phyloP scores from a whole-genome alignment of 2,113 vertebrate species.

The Petromus typicus region DNA sequence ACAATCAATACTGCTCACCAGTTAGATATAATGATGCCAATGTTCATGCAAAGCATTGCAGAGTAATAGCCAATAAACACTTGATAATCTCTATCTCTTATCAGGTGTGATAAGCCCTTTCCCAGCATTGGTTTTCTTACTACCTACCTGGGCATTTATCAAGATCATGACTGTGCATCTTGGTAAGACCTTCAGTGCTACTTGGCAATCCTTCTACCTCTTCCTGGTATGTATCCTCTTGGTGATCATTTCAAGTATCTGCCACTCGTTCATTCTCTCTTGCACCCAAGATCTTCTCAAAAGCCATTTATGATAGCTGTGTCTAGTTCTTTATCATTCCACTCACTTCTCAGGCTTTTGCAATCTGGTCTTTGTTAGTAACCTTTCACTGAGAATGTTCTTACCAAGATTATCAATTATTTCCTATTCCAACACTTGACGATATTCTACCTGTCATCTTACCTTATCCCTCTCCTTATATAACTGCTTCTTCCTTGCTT shows the following conservation, averaged over 20 bases:
- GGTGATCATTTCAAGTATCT: not conserved
- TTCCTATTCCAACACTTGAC: not conserved
- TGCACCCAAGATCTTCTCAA: constrained; percentile 34
- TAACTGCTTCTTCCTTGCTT: not conserved
- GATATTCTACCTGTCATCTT: not conserved
- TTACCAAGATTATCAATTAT: not conserved
- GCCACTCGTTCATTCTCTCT: not conserved
- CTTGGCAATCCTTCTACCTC: not conserved
- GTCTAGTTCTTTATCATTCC: not conserved
- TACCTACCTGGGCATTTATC: not conserved
- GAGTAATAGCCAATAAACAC: not conserved
- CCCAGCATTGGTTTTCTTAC: not conserved
- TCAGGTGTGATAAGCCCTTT: not conserved
- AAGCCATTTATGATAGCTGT: not conserved
- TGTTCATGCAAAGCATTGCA: not conserved
- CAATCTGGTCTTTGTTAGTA: not conserved
- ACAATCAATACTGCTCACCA: not conserved
- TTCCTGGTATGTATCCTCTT: not conserved
- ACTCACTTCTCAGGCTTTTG: not conserved
- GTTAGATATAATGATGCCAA: not conserved
- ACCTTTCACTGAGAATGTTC: not conserved
- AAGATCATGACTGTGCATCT: not conserved
- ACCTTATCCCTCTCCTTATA: not conserved
- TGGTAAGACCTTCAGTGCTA: not conserved
- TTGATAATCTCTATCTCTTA: not conserved